Conservation (phyloP, 2,113 vertebrate genomes). For the Pollachius pollachius region DNA sequence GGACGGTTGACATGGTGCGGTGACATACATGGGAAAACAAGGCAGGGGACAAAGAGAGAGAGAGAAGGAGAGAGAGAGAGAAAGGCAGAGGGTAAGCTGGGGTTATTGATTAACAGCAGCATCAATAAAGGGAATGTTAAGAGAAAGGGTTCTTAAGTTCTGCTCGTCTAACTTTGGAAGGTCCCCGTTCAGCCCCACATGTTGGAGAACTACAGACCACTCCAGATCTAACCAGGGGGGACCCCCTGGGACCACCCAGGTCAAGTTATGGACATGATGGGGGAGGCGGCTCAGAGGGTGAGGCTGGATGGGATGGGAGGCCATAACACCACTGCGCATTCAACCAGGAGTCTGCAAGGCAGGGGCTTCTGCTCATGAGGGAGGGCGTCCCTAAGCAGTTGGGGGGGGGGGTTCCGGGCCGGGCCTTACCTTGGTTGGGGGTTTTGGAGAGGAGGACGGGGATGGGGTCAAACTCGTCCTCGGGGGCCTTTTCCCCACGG, state of each 20-base stretch:
- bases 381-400: neutral
- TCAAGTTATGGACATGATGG: conserved; percentile 8
- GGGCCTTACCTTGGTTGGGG: conserved; percentile 92
- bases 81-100: conserved; percentile 69
- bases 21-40: conserved; percentile 43
- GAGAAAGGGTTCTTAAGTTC: conserved; percentile 23
- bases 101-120: conserved; percentile 60
- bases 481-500: conserved; percentile 88
- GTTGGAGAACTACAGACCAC: neutral
- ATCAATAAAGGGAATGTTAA: conserved; percentile 57
- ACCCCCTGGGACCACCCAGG: conserved; percentile 16
- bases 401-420: conserved; percentile 26
- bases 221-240: too few species aligned
- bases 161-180: conserved; percentile 18
- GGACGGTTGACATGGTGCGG: conserved; percentile 40
- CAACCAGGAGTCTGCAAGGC: conserved; percentile 34
- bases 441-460: conserved; percentile 98
- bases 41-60: conserved; percentile 14
- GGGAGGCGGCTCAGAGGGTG: conserved; percentile 37
- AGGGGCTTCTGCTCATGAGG: neutral
- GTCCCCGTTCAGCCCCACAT: neutral
- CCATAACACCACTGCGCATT: conserved; percentile 36
- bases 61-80: conserved; percentile 45
- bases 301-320: conserved; percentile 49
- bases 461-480: conserved; percentile 99